phyloP scores from a whole-genome alignment of 2,888 invertebrate genomes.

The Crematogaster levior region DNA sequence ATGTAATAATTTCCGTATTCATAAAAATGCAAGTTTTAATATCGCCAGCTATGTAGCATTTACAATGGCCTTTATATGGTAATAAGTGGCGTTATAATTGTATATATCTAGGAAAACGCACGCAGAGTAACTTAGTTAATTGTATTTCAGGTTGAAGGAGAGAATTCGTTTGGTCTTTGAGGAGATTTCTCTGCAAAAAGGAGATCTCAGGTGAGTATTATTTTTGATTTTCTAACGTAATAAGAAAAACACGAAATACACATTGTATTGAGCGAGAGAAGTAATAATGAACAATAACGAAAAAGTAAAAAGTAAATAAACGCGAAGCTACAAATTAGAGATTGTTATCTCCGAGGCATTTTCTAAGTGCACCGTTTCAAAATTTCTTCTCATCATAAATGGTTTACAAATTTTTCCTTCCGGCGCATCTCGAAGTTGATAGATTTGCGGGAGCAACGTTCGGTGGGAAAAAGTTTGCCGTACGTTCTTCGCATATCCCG shows the following conservation, averaged over 20 bases:
- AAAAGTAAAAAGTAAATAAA: not conserved
- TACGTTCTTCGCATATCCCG: conserved; percentile 63
- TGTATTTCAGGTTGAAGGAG: conserved; percentile 90
- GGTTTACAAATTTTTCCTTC: conserved; percentile 55
- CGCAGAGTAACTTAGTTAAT: conserved; percentile 13
- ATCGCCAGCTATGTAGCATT: conserved; percentile 16
- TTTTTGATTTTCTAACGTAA: not conserved
- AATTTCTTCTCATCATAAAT: conserved; percentile 47
- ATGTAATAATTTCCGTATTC: conserved; percentile 51
- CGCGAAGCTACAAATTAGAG: conserved; percentile 6
- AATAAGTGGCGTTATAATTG: conserved; percentile 27
- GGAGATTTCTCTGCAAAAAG: conserved; percentile 92
- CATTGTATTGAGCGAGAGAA: not conserved
- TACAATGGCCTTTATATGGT: not conserved
- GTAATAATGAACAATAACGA: not conserved
- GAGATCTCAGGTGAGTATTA: conserved; percentile 90
- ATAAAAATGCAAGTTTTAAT: conserved; percentile 43
- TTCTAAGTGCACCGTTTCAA: conserved; percentile 3
- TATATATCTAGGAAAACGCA: not conserved
- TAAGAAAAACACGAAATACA: not conserved
- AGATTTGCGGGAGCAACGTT: conserved; percentile 54
- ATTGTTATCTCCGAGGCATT: not conserved
- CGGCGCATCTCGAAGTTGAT: conserved; percentile 46
- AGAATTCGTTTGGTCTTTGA: conserved; percentile 94
- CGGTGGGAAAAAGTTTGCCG: conserved; percentile 51